Conservation (phyloP, 2,797 vertebrate species). For the Margarornis squamiger region DNA sequence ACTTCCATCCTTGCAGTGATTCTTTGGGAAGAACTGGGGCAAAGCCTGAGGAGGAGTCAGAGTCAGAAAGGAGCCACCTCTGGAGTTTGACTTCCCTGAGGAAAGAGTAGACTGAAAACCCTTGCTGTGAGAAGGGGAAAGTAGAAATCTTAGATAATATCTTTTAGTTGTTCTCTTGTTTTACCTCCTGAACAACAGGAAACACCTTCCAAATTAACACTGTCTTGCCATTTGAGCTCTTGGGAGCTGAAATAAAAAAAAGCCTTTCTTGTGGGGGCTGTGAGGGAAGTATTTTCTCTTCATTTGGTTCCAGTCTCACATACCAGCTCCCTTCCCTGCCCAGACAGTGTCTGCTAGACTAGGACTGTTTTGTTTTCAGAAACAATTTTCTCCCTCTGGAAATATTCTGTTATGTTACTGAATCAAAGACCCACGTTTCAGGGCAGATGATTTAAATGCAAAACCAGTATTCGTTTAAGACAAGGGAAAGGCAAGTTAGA, state of each 20-base stretch:
- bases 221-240: neutral
- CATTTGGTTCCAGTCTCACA: neutral
- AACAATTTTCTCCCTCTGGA: constrained; percentile 34
- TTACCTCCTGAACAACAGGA: neutral
- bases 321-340: neutral
- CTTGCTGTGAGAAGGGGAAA: neutral
- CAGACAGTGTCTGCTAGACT: neutral
- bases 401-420: constrained; percentile 26
- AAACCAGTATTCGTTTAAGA: neutral
- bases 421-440: constrained; percentile 39
- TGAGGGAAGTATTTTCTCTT: neutral
- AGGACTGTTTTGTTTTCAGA: constrained; percentile 36
- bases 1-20: neutral
- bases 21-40: neutral
- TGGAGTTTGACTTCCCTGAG: neutral
- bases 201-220: neutral
- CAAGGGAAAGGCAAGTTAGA: neutral
- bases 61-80: neutral
- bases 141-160: neutral
- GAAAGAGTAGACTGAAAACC: neutral
- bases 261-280: neutral
- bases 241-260: neutral
- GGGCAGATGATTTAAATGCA: constrained; percentile 36
- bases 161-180: neutral
- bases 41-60: neutral